phyloP scores from a whole-genome alignment of 37 sponge, comb jelly and placozoan species.

The Oopsacas minuta region DNA sequence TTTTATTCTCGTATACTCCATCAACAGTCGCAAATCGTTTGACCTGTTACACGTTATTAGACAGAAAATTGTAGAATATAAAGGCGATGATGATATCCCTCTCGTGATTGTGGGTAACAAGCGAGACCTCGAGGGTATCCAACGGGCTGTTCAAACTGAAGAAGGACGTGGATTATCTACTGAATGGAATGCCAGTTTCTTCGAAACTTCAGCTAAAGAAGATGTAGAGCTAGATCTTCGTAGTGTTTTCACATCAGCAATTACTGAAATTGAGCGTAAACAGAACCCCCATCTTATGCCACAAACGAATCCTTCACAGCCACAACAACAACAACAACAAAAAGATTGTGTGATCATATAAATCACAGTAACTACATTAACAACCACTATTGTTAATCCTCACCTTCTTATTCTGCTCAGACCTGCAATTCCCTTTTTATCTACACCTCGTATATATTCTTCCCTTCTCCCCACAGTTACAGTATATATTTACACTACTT shows the following conservation, averaged over 20 bases:
- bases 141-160: background rate
- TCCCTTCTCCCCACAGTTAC: background rate
- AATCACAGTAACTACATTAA: background rate
- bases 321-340: background rate
- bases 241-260: background rate
- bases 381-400: background rate
- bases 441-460: background rate
- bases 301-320: background rate
- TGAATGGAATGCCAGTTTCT: background rate
- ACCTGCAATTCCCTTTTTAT: slow-evolving; percentile 12
- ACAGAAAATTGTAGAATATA: slow-evolving; percentile 4
- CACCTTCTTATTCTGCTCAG: slow-evolving; percentile 19
- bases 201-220: slow-evolving; percentile 8
- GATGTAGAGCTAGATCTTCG: background rate
- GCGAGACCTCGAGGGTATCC: background rate
- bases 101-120: slow-evolving; percentile 11
- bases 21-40: background rate
- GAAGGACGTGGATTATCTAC: background rate
- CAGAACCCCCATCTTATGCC: background rate
- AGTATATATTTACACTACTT: background rate
- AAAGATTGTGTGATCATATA: background rate
- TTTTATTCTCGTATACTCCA: slow-evolving; percentile 13
- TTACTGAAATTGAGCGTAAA: background rate
- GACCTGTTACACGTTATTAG: background rate
- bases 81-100: background rate